A percentile compares a stretch with the other conserved stretches of the same genome.
These are phyloP conservation scores for Oncorhynchus mykiss DNA, from an alignment of 2,113 vertebrate species.

Conservation along the genomic window DNA sequence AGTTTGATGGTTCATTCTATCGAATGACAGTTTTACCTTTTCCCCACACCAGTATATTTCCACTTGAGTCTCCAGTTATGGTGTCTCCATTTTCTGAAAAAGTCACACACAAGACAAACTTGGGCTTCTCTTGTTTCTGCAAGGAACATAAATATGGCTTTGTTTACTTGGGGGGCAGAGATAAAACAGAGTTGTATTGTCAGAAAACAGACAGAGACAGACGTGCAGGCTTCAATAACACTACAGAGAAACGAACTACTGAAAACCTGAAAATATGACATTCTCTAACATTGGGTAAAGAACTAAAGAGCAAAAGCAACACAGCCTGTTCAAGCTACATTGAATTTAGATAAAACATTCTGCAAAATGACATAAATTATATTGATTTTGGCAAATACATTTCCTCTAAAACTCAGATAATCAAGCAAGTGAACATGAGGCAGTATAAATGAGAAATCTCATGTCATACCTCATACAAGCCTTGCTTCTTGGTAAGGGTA, in stretches of 20 bases:
- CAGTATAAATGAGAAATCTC: neutral
- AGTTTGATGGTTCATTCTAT: neutral
- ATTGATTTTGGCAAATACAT: too few species aligned
- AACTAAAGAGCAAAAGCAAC: neutral
- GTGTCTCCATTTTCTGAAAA: conserved; percentile 97
- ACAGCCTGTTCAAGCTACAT: neutral
- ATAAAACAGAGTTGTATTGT: conserved; percentile 15
- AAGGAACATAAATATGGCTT: conserved; percentile 53
- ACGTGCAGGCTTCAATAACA: neutral
- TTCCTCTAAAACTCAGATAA: too few species aligned
- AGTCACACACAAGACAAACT: conserved; percentile 96
- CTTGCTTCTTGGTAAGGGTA: conserved; percentile 92
- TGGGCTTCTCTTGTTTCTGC: conserved; percentile 99
- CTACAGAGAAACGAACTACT: too few species aligned
- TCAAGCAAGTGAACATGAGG: too few species aligned
- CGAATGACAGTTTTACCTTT: conserved; percentile 80
- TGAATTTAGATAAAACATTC: too few species aligned
- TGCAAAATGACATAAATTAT: neutral
- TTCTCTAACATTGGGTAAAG: neutral
- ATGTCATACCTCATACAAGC: conserved; percentile 89
- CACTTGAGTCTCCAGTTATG: conserved; percentile 96
- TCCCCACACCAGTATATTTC: conserved; percentile 97
- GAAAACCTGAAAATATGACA: too few species aligned
- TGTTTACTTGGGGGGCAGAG: conserved; percentile 21
- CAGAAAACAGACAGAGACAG: neutral